Evolutionary conservation across 2,888 invertebrate species (phyloP), one percentile per base, ranked within the genome.

Genomic region (Epinotia nisella): DNA sequence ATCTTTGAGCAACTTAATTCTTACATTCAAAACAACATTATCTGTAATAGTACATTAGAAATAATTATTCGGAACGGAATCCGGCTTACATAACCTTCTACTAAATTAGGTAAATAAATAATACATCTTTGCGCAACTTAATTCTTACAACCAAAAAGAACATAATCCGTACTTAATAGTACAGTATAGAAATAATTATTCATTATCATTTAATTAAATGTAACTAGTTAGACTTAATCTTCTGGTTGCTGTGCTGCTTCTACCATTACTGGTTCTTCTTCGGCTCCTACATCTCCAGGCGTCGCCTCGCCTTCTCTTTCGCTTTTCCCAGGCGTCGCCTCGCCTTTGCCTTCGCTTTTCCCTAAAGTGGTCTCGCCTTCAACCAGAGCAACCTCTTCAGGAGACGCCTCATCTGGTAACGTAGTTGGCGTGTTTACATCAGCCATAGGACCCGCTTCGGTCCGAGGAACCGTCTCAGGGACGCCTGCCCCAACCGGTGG

Each of bases 401-500:
- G 49, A 49, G 9, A 24, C 9, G 35, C 35, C 35, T 35, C 35
- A 35, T 3, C 35, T 35, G 35, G 9, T 35, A 9, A 7, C 7
- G 35, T 35, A 35, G 35, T 9, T 7, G 9, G 35, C 9, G 35
- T 7, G 9, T 35, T 9, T 35, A 35, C 35, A 1, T 35, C 70
- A 13, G n/a, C 29, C 35, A 2, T 19, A 3, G 56, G 21, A 49
- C 59, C 51, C 59, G 29, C 71, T 15, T 65, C 74, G 17, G 9
- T 64, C 24, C 11, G 61, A 41, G 53, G 29, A 66, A 45, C 13
- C 45, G 10, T 79, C 77, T 73, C 82, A 78, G 3, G 80, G 45
- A 49, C 56, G n/a, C 35, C 11, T n/a, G 49, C 41, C 39, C 78
- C 78, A 9, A 79, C 39, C 7, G 85, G 81, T 3, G 69, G 62